Percentiles rank a stretch among this genome's conserved stretches.
Evolutionary conservation across 1,140 invertebrate genomes (phyloP).

Genomic region (Trichonephila inaurata): DNA sequence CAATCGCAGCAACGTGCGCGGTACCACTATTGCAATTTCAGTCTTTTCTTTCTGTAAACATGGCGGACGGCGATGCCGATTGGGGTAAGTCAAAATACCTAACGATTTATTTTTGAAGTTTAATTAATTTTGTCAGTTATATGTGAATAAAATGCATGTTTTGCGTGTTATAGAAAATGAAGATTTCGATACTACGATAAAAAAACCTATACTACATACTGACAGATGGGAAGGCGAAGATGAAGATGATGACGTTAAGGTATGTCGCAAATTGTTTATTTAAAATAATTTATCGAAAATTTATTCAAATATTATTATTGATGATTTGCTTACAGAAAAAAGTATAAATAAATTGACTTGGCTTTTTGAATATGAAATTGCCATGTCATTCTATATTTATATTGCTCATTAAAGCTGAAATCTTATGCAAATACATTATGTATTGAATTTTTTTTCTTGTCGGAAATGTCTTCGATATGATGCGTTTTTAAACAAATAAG

Average conservation of each 20-base stretch:
- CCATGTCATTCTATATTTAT: no score
- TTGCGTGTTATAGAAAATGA: conserved; percentile 62
- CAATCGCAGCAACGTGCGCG: neutral
- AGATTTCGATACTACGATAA: conserved; percentile 69
- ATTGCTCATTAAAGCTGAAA: no score
- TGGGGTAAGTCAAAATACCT: conserved; percentile 46
- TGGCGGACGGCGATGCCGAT: conserved; percentile 72
- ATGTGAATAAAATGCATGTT: neutral
- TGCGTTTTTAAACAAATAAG: no score
- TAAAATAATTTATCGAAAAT: neutral
- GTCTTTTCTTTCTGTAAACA: conserved; percentile 25
- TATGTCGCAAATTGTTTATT: conserved; percentile 80
- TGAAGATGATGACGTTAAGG: conserved; percentile 92
- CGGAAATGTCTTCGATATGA: no score
- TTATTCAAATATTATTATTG: no score
- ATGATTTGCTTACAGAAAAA: no score
- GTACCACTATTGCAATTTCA: neutral
- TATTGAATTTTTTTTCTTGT: no score
- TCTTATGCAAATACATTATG: no score
- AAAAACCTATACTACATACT: conserved; percentile 53
- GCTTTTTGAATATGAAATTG: no score
- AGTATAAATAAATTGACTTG: no score
- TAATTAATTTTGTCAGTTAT: neutral
- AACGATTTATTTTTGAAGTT: neutral
- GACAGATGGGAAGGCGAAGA: conserved; percentile 94